These are phyloP conservation scores for Danionella cerebrum DNA, from an alignment of 2,113 vertebrate genomes.

Conservation along the genomic window DNA sequence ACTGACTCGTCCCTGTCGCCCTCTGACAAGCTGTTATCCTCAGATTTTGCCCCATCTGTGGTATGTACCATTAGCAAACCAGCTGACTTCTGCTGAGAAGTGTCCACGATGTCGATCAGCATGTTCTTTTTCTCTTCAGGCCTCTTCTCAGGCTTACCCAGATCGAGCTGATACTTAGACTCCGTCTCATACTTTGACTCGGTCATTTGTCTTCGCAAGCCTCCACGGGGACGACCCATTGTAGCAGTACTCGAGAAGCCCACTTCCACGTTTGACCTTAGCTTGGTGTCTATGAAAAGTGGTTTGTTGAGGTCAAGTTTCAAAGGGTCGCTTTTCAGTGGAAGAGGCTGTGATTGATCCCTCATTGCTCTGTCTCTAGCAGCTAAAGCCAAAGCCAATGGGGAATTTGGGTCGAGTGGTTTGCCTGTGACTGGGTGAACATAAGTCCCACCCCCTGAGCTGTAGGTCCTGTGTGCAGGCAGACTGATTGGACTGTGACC, in stretches of 20 bases:
- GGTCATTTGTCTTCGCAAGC: slow-evolving; percentile 73
- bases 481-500: slow-evolving; percentile 61
- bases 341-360: slow-evolving; percentile 69
- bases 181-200: slow-evolving; percentile 54
- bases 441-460: slow-evolving; percentile 61
- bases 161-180: slow-evolving; percentile 71
- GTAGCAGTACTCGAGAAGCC: slow-evolving; percentile 65
- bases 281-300: slow-evolving; percentile 82
- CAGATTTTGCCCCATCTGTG: slow-evolving; percentile 55
- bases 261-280: slow-evolving; percentile 66
- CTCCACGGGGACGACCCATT: slow-evolving; percentile 60
- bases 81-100: slow-evolving; percentile 76
- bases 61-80: slow-evolving; percentile 85
- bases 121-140: slow-evolving; percentile 73
- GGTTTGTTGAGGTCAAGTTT: slow-evolving; percentile 85
- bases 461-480: slow-evolving; percentile 52
- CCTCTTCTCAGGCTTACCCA: slow-evolving; percentile 57
- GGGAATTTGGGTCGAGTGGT: slow-evolving; percentile 79
- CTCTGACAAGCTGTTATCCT: slow-evolving; percentile 56
- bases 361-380: slow-evolving; percentile 82
- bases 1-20: slow-evolving; percentile 52
- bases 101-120: slow-evolving; percentile 73
- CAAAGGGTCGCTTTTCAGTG: slow-evolving; percentile 67
- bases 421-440: slow-evolving; percentile 80
- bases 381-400: slow-evolving; percentile 77